phyloP scores from a whole-genome alignment of 2,797 vertebrate genomes.

The Basileuterus tristriatus region DNA sequence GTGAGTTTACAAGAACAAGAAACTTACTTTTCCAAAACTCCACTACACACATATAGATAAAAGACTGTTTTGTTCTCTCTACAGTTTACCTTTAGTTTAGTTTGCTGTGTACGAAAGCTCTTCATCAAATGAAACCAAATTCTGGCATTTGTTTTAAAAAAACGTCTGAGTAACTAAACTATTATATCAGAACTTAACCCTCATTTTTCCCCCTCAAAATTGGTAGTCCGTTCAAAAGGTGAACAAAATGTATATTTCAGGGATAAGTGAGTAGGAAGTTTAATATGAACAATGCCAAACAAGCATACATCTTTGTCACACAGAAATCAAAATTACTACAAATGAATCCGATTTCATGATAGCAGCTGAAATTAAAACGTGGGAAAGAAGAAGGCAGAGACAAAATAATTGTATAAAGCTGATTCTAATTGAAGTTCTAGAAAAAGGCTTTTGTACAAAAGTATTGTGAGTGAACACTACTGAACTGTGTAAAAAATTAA shows the following conservation, averaged over 20 bases:
- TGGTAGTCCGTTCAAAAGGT: not conserved
- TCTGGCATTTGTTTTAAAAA: not conserved
- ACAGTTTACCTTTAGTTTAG: not conserved
- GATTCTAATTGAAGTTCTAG: not conserved
- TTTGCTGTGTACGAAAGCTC: not conserved
- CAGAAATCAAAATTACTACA: not conserved
- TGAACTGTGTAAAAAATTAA: not conserved
- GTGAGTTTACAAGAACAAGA: not conserved
- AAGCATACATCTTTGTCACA: not conserved
- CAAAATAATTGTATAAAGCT: not conserved
- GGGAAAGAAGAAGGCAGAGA: not conserved
- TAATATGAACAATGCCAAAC: not conserved
- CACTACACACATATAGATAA: not conserved
- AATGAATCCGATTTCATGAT: not conserved
- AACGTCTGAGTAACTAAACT: not conserved
- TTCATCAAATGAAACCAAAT: not conserved
- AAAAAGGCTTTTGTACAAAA: not conserved
- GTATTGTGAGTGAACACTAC: not conserved
- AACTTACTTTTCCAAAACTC: not conserved
- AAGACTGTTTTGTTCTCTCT: not conserved
- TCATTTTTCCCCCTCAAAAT: not conserved
- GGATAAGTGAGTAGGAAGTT: not conserved
- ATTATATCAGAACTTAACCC: not conserved
- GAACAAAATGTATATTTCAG: not conserved
- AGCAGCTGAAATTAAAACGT: not conserved